Evolutionary conservation across 1,140 invertebrate genomes (phyloP), one percentile per base, ranked within the genome.

Genomic region (Streblospio benedicti): DNA sequence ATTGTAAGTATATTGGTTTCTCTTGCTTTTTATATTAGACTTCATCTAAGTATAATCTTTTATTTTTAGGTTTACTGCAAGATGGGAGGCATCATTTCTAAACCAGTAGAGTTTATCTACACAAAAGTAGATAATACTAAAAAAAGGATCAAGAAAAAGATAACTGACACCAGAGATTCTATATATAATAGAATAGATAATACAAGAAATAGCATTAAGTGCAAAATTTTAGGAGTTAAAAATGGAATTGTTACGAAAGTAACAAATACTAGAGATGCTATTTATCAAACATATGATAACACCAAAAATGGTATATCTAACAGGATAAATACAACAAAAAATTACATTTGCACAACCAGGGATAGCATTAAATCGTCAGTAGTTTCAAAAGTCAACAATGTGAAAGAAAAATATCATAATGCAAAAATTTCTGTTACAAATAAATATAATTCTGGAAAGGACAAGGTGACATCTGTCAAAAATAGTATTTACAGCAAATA

Each of bases 101-200:
- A 3, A 18, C 25, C 32, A 32, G 18, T 23, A 27, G 56, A 27
- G 16, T 57, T 45, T 25, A 9, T 59, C n/a, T 35, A 35, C 23
- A 51, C 45, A n/a, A 51, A 59, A 33, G 57, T 59, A 18, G 57
- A 59, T 20, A 18, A 59, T 5, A 33, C 49, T 4, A 59, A 59
- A 23, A 18, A n/a, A 31, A 33, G 16, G 4, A 33, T 59, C 32
- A n/a, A 25, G 16, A 52, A 20, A 27, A 4, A 32, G 12, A 33
- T 59, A 27, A 28, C 50, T 18, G 12, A 51, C 5, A 35, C 57
- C 28, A 52, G 23, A 33, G 30, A 59, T 30, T 23, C 45, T 33
- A 23, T 59, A 23, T 50, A n/a, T 12, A 59, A 45, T 6, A 52
- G 35, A 9, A 38, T 59, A 5, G 25, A 50, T 18, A 51, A 59